Percentiles rank a stretch among this genome's conserved stretches.
Evolutionary conservation across 2,797 vertebrate species (phyloP).

Genomic region (Acipenser oxyrinchus): DNA sequence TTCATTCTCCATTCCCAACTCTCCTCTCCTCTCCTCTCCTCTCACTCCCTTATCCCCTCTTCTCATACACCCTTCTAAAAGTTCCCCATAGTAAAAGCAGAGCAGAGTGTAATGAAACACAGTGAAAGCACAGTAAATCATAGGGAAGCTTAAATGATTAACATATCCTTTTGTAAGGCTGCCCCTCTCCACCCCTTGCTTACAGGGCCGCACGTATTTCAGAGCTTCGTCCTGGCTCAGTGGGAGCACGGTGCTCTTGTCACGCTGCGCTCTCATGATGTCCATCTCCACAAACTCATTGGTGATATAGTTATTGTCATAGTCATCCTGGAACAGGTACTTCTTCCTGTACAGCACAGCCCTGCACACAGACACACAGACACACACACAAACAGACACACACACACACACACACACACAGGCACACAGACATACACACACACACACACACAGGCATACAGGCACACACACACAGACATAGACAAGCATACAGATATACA

Average conservation of each 20-base stretch:
- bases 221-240: slow-evolving; percentile 53
- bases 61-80: too few species aligned
- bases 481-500: too few species aligned
- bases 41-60: background rate
- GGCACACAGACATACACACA: too few species aligned
- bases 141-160: too few species aligned
- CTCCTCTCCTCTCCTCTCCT: background rate
- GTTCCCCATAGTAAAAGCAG: too few species aligned
- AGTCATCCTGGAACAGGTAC: slow-evolving; percentile 59
- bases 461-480: too few species aligned
- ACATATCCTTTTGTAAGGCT: too few species aligned
- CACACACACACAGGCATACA: background rate
- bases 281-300: slow-evolving; percentile 61
- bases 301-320: slow-evolving; percentile 79
- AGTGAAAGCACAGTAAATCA: too few species aligned
- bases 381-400: background rate
- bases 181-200: slow-evolving; percentile 13
- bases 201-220: slow-evolving; percentile 66
- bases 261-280: slow-evolving; percentile 28
- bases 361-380: slow-evolving; percentile 35
- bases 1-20: too few species aligned
- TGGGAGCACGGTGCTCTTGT: slow-evolving; percentile 62
- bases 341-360: slow-evolving; percentile 56
- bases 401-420: background rate
- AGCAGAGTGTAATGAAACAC: too few species aligned